Percentiles rank a stretch among this genome's conserved stretches.
Conservation (phyloP, 1,140 invertebrate species). For the Drosophila bifasciata region DNA sequence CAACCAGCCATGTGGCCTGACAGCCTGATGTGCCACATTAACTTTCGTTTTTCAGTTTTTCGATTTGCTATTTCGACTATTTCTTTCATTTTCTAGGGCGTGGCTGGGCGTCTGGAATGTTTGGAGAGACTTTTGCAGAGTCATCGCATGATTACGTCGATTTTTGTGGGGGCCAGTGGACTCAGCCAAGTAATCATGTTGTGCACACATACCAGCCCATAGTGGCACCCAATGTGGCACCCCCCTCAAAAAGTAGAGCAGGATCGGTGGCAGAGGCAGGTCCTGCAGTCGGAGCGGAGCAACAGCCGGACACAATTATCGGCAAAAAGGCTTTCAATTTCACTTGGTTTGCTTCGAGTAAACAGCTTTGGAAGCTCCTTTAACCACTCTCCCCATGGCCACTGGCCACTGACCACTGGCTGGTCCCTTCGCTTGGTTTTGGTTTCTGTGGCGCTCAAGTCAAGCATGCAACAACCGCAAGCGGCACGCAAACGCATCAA, state of each 20-base stretch:
- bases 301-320: slow-evolving; percentile 69
- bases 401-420: neutral
- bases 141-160: slow-evolving; percentile 78
- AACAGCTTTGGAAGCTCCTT: slow-evolving; percentile 61
- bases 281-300: slow-evolving; percentile 8
- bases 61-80: slow-evolving; percentile 16
- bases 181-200: slow-evolving; percentile 64
- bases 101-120: slow-evolving; percentile 32
- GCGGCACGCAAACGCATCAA: slow-evolving; percentile 80
- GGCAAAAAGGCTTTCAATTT: slow-evolving; percentile 74
- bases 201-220: slow-evolving; percentile 38
- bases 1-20: slow-evolving; percentile 30
- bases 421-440: neutral
- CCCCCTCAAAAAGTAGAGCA: slow-evolving; percentile 28
- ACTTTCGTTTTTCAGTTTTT: slow-evolving; percentile 66
- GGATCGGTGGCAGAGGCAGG: slow-evolving; percentile 6
- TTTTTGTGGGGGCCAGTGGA: slow-evolving; percentile 44
- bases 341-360: slow-evolving; percentile 75
- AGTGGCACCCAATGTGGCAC: slow-evolving; percentile 11
- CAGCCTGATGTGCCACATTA: slow-evolving; percentile 55
- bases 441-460: slow-evolving; percentile 59
- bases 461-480: slow-evolving; percentile 71
- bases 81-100: slow-evolving; percentile 6
- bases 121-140: slow-evolving; percentile 57
- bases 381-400: neutral